Evolutionary conservation across 2,888 invertebrate genomes (phyloP).

Genomic region (Tachina grossa): DNA sequence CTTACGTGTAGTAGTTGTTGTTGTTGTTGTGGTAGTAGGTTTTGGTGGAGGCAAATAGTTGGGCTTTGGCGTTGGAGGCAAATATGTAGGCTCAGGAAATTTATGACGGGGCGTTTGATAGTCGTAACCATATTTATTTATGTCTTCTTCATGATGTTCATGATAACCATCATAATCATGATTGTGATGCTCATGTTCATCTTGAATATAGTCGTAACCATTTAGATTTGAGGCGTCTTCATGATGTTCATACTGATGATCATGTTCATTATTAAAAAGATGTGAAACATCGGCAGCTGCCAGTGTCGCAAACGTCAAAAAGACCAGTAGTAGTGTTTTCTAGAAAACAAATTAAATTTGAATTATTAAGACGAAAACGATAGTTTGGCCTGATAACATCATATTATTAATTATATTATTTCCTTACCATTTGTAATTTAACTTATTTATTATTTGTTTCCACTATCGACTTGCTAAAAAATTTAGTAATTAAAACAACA

Average conservation of each 20-base stretch:
- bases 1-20: slow-evolving; percentile 12
- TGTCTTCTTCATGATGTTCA: slow-evolving; percentile 32
- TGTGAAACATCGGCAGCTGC: slow-evolving; percentile 78
- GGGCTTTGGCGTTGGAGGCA: slow-evolving; percentile 55
- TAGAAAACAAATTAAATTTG: slow-evolving; percentile 45
- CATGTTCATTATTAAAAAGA: slow-evolving; percentile 72
- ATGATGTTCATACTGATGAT: slow-evolving; percentile 70
- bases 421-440: slow-evolving; percentile 32
- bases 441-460: neutral
- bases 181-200: slow-evolving; percentile 73
- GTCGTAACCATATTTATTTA: slow-evolving; percentile 74
- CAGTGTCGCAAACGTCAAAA: slow-evolving; percentile 72
- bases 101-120: slow-evolving; percentile 75
- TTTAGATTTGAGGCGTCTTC: too few relatives aligned
- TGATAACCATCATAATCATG: slow-evolving; percentile 63
- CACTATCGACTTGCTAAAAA: neutral
- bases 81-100: slow-evolving; percentile 57
- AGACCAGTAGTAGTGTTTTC: slow-evolving; percentile 74
- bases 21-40: slow-evolving; percentile 47
- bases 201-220: too few relatives aligned
- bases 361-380: too few relatives aligned
- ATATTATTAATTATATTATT: neutral
- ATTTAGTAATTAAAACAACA: slow-evolving; percentile 38
- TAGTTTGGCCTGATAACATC: neutral
- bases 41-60: slow-evolving; percentile 62